Percentiles rank a stretch among this genome's conserved stretches.
Evolutionary conservation across 2,888 invertebrate genomes (phyloP).

Genomic region (Xylota segnis): DNA sequence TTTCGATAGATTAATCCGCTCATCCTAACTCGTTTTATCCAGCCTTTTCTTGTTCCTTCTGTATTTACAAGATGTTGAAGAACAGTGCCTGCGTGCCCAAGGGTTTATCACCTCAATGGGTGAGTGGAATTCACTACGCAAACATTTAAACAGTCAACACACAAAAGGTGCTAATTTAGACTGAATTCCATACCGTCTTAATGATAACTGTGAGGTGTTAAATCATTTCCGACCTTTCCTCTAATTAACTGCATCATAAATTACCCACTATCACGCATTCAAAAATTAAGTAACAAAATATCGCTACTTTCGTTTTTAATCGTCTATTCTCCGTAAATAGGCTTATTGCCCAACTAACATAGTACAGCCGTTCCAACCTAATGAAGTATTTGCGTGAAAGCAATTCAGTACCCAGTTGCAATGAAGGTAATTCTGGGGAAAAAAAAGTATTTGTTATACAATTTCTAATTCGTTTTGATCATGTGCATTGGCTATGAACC

Average conservation of each 20-base stretch:
- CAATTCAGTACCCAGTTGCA: slow-evolving; percentile 21
- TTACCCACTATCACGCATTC: slow-evolving; percentile 43
- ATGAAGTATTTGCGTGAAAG: slow-evolving; percentile 61
- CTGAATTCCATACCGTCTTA: slow-evolving; percentile 5
- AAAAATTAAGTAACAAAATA: slow-evolving; percentile 31
- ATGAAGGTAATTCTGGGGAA: not conserved
- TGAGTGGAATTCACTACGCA: slow-evolving; percentile 17
- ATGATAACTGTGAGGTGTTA: slow-evolving; percentile 29
- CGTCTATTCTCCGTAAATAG: not conserved
- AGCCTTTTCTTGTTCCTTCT: not conserved
- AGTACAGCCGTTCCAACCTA: slow-evolving; percentile 1
- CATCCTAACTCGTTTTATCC: too few relatives aligned
- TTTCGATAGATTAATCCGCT: not conserved
- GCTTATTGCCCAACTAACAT: slow-evolving; percentile 32
- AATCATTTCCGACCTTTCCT: slow-evolving; percentile 38
- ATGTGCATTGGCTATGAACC: not conserved
- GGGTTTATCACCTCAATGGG: not conserved
- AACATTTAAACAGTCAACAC: slow-evolving; percentile 26
- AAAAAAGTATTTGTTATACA: not conserved
- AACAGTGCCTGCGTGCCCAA: not conserved
- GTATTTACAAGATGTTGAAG: not conserved
- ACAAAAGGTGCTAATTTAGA: slow-evolving; percentile 42
- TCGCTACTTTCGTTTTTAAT: slow-evolving; percentile 39
- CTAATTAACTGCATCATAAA: slow-evolving; percentile 40
- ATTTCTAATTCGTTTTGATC: slow-evolving; percentile 15